These are phyloP conservation scores for Papilio helenus DNA, from an alignment of 1,140 invertebrate species.

Conservation along the genomic window DNA sequence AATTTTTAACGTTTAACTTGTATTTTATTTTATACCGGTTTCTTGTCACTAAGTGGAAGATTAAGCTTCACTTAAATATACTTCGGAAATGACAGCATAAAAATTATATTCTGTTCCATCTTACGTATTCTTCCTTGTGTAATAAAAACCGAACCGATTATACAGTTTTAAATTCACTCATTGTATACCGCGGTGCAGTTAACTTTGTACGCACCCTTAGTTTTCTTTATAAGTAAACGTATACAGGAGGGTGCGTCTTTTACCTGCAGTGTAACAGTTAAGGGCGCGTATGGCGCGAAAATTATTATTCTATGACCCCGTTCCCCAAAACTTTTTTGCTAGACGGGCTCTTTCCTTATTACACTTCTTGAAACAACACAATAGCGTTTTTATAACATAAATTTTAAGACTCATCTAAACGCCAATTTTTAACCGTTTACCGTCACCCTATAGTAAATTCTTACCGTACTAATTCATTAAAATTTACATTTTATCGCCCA, in stretches of 20 bases:
- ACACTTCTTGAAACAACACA: conserved; percentile 15
- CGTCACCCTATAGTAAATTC: background rate
- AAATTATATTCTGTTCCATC: background rate
- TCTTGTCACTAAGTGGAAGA: background rate
- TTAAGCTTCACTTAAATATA: background rate
- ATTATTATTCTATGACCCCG: conserved; percentile 27
- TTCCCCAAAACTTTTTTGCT: conserved; percentile 21
- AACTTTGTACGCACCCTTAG: background rate
- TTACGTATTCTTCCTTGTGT: background rate
- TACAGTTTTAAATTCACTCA: background rate
- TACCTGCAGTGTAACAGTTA: conserved; percentile 24
- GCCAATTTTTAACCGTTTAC: background rate
- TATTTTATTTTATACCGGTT: background rate
- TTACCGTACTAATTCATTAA: background rate
- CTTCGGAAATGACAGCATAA: no score
- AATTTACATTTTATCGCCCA: background rate
- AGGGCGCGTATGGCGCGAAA: conserved; percentile 2
- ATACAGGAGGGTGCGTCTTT: conserved; percentile 1
- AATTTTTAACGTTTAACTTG: background rate
- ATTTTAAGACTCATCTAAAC: background rate
- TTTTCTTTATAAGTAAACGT: conserved; percentile 5
- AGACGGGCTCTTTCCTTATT: background rate
- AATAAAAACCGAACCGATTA: background rate
- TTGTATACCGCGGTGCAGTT: background rate
- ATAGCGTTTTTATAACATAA: conserved; percentile 18